Evolutionary conservation across 2,797 vertebrate genomes (phyloP).

Genomic region (Heteromormyrus szaboi): DNA sequence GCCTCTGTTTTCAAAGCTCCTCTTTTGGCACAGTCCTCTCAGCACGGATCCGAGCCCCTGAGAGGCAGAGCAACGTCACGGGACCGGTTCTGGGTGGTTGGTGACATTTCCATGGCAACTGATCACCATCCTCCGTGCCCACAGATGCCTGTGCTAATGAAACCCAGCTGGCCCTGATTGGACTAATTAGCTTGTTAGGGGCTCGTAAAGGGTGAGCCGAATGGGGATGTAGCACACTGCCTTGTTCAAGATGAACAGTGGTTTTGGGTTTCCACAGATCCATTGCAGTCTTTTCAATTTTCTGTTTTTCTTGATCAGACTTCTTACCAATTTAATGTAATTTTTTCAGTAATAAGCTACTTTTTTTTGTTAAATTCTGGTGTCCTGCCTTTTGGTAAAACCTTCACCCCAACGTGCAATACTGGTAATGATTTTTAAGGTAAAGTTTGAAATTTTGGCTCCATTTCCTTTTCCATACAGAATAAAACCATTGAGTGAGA

Average conservation of each 20-base stretch:
- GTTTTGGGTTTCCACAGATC: not conserved
- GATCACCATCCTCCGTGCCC: not conserved
- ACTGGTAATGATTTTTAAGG: not conserved
- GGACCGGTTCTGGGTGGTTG: not conserved
- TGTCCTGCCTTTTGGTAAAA: not conserved
- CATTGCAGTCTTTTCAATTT: not conserved
- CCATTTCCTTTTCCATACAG: not conserved
- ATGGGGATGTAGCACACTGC: not conserved
- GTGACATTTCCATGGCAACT: not conserved
- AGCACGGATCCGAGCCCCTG: not conserved
- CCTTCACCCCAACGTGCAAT: not conserved
- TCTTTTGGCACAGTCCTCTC: not conserved
- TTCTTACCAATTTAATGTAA: not conserved
- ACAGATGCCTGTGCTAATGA: not conserved
- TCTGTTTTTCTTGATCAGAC: not conserved
- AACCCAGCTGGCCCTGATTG: slow-evolving; percentile 8
- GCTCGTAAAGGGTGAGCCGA: not conserved
- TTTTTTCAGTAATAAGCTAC: not conserved
- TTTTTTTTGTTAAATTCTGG: not conserved
- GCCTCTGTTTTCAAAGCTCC: not conserved
- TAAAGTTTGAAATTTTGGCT: not conserved
- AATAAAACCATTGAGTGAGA: not conserved
- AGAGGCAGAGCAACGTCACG: not conserved
- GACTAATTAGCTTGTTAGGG: slow-evolving; percentile 8
- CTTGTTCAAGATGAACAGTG: not conserved